Evolutionary conservation across 2,797 vertebrate genomes (phyloP), one percentile per base, ranked within the genome.

Genomic region (Pipistrellus pygmaeus): DNA sequence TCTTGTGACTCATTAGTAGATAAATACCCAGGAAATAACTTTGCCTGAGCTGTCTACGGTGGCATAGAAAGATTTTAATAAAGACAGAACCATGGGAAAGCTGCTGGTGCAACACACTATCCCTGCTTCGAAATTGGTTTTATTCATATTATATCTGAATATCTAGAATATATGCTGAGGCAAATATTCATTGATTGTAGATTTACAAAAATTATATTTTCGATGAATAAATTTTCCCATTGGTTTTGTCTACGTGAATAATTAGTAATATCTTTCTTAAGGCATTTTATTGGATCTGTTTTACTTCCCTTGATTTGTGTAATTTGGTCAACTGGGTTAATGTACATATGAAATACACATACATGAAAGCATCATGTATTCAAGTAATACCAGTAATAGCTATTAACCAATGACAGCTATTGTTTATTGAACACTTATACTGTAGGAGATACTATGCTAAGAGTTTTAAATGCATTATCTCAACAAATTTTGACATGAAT

Each of bases 21-120:
- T 97, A 98, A 96, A 44, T 88, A 98, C 98, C 98, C 98, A 98
- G 97, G 97, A 98, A 97, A 96, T 71, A 76, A 97, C 97, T 92
- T 98, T 97, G 98, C 98, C 98, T 97, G 98, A 98, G 99, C 98
- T 98, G 97, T 97, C 96, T 94, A 92, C 97, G 98, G 98, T 97
- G 98, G 98, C 97, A 98, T 97, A 98, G 97, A 98, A 98, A 97
- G 97, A 97, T 98, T 27, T 96, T 93, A 93, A 88, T 90, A 69
- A 98, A 98, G 98, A 98, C 98, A 97, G 96, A 97, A 95, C 93
- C 71, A 88, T 1, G 89, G 93, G 96, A 92, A 92, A 92, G 98
- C 98, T 98, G 98, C 98, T 97, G 98, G 98, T 97, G 96, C 97
- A 95, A 97, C 81, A 82, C 94, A 96, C 92, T 88, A 84, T 94